Evolutionary conservation across 2,888 invertebrate genomes (phyloP).

Genomic region (Xylocampa areola): DNA sequence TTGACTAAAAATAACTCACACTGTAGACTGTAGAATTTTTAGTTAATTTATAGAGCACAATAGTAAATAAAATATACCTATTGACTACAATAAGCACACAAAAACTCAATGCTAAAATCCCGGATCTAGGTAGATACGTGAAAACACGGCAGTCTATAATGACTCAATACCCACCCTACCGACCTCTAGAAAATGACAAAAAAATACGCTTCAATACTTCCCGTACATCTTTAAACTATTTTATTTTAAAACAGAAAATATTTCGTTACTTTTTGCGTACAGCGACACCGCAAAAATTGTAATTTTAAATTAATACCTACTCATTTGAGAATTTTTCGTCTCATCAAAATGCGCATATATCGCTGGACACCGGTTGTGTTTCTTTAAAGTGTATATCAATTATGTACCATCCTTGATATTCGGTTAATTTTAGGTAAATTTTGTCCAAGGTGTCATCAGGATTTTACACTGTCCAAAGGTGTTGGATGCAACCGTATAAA

Average conservation of each 20-base stretch:
- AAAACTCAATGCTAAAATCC: neutral
- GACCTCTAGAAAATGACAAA: constrained; percentile 37
- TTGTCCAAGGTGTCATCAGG: constrained; percentile 67
- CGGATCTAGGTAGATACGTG: neutral
- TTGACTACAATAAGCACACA: neutral
- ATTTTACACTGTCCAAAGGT: constrained; percentile 65
- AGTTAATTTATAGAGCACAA: too few relatives aligned
- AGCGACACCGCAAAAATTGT: constrained; percentile 63
- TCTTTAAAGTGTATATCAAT: constrained; percentile 70
- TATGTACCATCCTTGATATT: constrained; percentile 76
- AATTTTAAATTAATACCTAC: constrained; percentile 78
- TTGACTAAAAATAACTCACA: too few relatives aligned
- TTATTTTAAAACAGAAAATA: constrained; percentile 53
- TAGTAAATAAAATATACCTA: too few relatives aligned
- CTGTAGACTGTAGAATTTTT: too few relatives aligned
- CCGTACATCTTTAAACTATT: constrained; percentile 52
- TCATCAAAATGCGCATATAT: constrained; percentile 80
- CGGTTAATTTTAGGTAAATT: constrained; percentile 78
- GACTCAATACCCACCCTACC: constrained; percentile 9
- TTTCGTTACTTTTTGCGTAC: constrained; percentile 50
- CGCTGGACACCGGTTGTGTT: constrained; percentile 51
- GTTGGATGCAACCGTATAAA: constrained; percentile 49
- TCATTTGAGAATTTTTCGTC: constrained; percentile 73
- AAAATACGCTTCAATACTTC: constrained; percentile 32
- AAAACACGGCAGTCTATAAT: neutral